phyloP scores from a whole-genome alignment of 1,140 invertebrate genomes.

The Papilio helenus region DNA sequence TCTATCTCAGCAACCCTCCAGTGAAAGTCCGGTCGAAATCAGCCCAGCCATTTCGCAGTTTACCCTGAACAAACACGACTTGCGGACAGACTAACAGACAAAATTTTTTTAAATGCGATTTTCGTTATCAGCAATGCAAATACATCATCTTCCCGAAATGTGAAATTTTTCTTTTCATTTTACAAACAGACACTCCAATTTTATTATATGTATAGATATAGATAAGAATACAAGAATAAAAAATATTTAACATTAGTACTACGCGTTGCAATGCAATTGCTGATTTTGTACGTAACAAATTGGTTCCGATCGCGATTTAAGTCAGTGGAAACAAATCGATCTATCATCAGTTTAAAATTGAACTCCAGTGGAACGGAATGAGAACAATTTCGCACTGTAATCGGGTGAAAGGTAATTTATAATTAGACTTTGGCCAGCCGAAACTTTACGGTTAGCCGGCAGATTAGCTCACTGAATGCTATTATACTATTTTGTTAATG shows the following conservation, averaged over 20 bases:
- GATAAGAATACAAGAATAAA: background rate
- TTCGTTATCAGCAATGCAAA: no score
- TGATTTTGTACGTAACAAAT: conserved; percentile 2
- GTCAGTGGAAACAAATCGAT: conserved; percentile 24
- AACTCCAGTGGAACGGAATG: conserved; percentile 32
- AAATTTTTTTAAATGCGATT: no score
- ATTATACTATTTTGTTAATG: conserved; percentile 22
- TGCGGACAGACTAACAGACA: no score
- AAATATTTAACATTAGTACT: background rate
- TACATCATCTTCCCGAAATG: no score
- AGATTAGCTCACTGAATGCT: conserved; percentile 30
- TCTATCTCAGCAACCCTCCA: no score
- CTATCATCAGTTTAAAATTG: conserved; percentile 27
- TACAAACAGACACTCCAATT: no score
- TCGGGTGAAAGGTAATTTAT: conserved; percentile 39
- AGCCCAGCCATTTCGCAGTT: no score
- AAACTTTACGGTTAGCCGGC: conserved; percentile 23
- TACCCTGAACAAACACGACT: no score
- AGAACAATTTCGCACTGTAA: conserved; percentile 35
- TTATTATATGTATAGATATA: no score
- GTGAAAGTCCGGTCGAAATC: no score
- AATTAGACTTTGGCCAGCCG: conserved; percentile 32
- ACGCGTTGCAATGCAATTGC: background rate
- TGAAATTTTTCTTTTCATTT: no score
- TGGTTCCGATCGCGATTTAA: conserved; percentile 18